phyloP scores from a whole-genome alignment of 2,113 vertebrate species.

The Limanda limanda region DNA sequence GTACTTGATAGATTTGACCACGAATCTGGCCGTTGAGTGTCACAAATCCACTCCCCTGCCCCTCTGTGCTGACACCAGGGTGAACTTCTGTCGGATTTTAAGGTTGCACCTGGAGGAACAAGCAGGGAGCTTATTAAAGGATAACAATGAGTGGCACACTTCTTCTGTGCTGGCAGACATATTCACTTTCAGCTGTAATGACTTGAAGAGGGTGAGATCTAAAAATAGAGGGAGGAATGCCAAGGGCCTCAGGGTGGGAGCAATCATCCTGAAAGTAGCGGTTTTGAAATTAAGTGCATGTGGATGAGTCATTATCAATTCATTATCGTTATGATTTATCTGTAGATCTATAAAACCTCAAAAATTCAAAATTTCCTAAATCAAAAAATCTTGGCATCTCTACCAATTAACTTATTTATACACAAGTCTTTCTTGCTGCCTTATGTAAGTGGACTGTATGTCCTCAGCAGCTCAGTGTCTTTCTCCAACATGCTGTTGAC shows the following conservation, averaged over 20 bases:
- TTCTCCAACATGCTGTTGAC: neutral
- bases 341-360: neutral
- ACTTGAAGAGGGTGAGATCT: too few species aligned
- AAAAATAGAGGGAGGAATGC: too few species aligned
- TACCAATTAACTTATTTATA: too few species aligned
- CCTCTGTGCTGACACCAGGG: constrained; percentile 3
- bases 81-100: neutral
- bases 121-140: constrained; percentile 2
- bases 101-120: constrained; percentile 1
- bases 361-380: too few species aligned
- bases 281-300: too few species aligned
- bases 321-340: neutral
- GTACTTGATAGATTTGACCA: constrained; percentile 13
- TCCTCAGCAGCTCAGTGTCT: neutral
- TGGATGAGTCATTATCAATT: constrained; percentile 10
- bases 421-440: constrained; percentile 6
- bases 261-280: too few species aligned
- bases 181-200: constrained; percentile 37
- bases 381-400: too few species aligned
- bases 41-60: constrained; percentile 2
- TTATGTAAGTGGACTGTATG: constrained; percentile 10
- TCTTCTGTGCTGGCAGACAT: constrained; percentile 30
- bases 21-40: constrained; percentile 13
- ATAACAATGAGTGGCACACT: constrained; percentile 45
- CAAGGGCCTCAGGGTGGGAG: too few species aligned